Base-by-base conservation (phyloP, 2,113 vertebrate species). In the Marmota monax region DNA sequence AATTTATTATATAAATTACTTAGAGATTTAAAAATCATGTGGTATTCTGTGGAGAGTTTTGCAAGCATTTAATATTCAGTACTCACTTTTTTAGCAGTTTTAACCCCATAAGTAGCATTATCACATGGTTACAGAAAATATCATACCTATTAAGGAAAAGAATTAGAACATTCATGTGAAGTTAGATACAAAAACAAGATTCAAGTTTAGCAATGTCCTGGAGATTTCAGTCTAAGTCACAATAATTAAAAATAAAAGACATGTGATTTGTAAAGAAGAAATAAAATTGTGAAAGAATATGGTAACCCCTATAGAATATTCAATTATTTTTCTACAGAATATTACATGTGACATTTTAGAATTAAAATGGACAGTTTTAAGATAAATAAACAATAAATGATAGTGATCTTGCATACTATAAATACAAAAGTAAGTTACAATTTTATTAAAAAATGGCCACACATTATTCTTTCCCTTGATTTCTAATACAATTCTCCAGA, bases 81-180 rank as follows among this genome's bases (percentile, higher is more conserved):
- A 25, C 4, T 4, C 5, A 77, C 34, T 7, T 27, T 84, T 51
- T 39, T 93, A 80, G 20, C 32, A 39, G 1, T 76, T 51, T 73
- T 4, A 84, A 90, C 34, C 22, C 13, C 42, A 32, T 70, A 88
- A 76, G 56, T 34, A 83, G 18, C 74, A 72, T 84, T 72, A 70
- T 72, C 65, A 74, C 63, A 92, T 25, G 7, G 11, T 63, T 70
- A 45, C 18, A 39, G 79, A 65, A 94, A 80, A 84, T 22, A 22
- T 83, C 23, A 12, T 7, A 88, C 8, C 1, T 63, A 23, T 90
- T 84, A 39, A 84, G 1, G 79, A 4, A 48, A 90, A 77, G 23
- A 20, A 58, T 82, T 67, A 84, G 63, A 83, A 88, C 27, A 79
- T 65, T 77, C 27, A 25, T 76, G 94, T 92, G 84, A 83, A 90